Evolutionary conservation across 2,113 vertebrate genomes (phyloP), one percentile per base, ranked within the genome.

Genomic region (Tupaia tana): DNA sequence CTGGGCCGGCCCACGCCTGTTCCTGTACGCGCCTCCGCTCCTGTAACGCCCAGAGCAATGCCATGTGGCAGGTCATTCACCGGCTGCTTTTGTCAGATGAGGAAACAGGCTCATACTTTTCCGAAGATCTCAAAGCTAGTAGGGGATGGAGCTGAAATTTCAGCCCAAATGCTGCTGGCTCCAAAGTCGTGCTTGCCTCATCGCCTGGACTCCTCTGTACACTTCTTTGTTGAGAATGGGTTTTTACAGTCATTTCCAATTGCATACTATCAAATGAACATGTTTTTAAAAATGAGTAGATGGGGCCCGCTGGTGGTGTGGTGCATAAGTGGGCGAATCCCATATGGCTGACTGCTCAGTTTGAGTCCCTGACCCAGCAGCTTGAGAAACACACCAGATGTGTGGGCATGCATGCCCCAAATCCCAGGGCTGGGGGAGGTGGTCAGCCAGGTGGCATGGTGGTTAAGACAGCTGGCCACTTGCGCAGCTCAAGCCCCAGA

Each of bases 1-100:
- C 2, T 3, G 4, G 63, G 52, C 63, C 69, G 0, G 20, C 52
- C 84, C 43, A 6, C 1, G 0, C 10, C 11, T 3, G 61, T 16
- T 58, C 25, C 59, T 19, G 13, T 1, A 2, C 2, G 0, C 0
- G 2, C 19, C 1, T 73, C 3, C 0, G 59, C 24, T 27, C 34
- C 69, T 43, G 8, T 6, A 19, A 22, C 3, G 9, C 61, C 70
- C 52, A 71, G 15, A 67, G 58, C 56, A n/a, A 4, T 6, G 14
- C 71, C 80, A 3, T 18, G 75, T 2, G 3, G 10, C 0, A 4
- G 79, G 6, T 43, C 61, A 0, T 7, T 54, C 75, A 4, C 0
- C 9, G 59, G 2, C 2, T 14, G 16, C 3, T 24, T 12, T 69
- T 77, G 83, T 64, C 89, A 78, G 58, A 29, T 5, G 24, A 69